Conservation (phyloP, 2,797 vertebrate genomes). For the Mallotus villosus region DNA sequence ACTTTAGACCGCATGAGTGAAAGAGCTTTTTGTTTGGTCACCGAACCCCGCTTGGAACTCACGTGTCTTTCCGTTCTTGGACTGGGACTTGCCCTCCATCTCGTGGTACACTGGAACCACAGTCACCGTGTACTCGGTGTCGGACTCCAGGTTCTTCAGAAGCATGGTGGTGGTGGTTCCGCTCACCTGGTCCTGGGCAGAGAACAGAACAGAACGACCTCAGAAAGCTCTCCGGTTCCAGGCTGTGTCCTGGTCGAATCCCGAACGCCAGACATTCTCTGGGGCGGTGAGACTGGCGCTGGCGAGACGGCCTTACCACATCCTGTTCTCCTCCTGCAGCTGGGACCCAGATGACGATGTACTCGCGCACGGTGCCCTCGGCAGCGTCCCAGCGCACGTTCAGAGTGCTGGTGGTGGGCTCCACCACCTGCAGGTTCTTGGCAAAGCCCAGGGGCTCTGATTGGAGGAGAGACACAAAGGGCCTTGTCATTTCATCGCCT, state of each 20-base stretch:
- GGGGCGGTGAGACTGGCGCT: not conserved
- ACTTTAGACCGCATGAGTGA: not conserved
- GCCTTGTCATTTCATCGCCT: not conserved
- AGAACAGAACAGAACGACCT: constrained; percentile 2
- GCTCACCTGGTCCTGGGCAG: constrained; percentile 82
- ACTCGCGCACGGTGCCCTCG: constrained; percentile 89
- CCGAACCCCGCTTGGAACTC: constrained; percentile 61
- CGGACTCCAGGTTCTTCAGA: constrained; percentile 83
- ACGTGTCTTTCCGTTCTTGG: constrained; percentile 89
- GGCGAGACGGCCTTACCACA: constrained; percentile 72
- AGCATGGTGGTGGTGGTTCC: constrained; percentile 85
- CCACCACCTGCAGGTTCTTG: constrained; percentile 87
- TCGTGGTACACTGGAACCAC: constrained; percentile 89
- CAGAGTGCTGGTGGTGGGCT: constrained; percentile 89
- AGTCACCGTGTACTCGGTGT: constrained; percentile 86
- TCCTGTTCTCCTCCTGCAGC: constrained; percentile 79
- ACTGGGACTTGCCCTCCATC: constrained; percentile 85
- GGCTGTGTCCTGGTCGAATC: not conserved
- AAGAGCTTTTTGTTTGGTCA: not conserved
- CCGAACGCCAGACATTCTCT: not conserved
- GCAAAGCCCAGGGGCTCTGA: constrained; percentile 87
- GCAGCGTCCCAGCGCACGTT: constrained; percentile 93
- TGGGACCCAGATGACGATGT: constrained; percentile 86
- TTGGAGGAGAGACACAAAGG: constrained; percentile 22
- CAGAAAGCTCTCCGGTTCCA: not conserved